phyloP scores from a whole-genome alignment of 2,113 vertebrate species.

The Larimichthys crocea region DNA sequence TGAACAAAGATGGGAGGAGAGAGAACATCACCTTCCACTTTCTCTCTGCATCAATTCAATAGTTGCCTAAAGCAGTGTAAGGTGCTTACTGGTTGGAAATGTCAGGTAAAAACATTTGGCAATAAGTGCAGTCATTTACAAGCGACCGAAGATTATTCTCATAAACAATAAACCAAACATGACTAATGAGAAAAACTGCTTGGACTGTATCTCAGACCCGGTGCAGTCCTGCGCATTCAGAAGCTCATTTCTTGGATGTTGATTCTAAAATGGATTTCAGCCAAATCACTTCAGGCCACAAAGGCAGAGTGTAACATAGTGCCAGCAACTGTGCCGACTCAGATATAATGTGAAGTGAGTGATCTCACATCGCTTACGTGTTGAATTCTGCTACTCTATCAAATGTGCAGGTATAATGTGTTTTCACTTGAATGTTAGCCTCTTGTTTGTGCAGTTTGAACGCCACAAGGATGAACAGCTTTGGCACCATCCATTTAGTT shows the following conservation, averaged over 20 bases:
- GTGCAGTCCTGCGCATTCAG: slow-evolving; percentile 61
- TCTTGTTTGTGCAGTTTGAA: slow-evolving; percentile 29
- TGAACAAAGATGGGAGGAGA: slow-evolving; percentile 48
- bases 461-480: neutral
- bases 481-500: slow-evolving; percentile 5
- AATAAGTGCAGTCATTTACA: slow-evolving; percentile 59
- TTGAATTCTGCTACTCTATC: slow-evolving; percentile 41
- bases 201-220: slow-evolving; percentile 48
- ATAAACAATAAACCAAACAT: slow-evolving; percentile 73
- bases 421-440: slow-evolving; percentile 34
- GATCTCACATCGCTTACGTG: slow-evolving; percentile 43
- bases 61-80: slow-evolving; percentile 39
- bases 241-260: slow-evolving; percentile 73
- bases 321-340: slow-evolving; percentile 74
- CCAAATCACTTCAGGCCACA: slow-evolving; percentile 69
- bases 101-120: slow-evolving; percentile 51
- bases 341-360: slow-evolving; percentile 66
- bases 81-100: slow-evolving; percentile 59
- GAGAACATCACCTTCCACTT: slow-evolving; percentile 58
- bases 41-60: slow-evolving; percentile 68
- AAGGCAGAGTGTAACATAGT: slow-evolving; percentile 63
- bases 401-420: slow-evolving; percentile 56
- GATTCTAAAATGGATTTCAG: slow-evolving; percentile 73
- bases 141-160: slow-evolving; percentile 63
- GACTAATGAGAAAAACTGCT: slow-evolving; percentile 68